A percentile compares a stretch with the other conserved stretches of the same genome.
Conservation (phyloP, 2,797 vertebrate genomes). For the Pseudopleuronectes americanus region DNA sequence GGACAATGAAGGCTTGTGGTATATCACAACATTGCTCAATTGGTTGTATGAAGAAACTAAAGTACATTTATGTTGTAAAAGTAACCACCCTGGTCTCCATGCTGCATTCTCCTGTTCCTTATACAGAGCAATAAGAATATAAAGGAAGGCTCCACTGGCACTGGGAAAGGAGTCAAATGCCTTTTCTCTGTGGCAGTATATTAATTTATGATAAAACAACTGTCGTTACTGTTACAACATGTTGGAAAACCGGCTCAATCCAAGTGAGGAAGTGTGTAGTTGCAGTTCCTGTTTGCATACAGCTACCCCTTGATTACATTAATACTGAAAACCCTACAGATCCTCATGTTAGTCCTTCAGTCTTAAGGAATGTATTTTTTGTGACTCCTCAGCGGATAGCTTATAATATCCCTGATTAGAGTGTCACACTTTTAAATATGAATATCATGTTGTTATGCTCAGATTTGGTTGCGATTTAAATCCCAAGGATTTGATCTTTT, state of each 20-base stretch:
- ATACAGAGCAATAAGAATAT: no score
- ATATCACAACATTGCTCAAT: no score
- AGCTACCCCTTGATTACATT: neutral
- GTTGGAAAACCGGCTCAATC: neutral
- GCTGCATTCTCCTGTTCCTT: no score
- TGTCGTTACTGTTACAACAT: neutral
- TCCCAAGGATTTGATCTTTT: no score
- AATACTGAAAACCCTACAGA: neutral
- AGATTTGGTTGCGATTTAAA: no score
- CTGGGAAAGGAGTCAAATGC: no score
- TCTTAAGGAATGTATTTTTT: neutral
- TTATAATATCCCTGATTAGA: neutral
- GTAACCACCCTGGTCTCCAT: no score
- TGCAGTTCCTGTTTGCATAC: neutral
- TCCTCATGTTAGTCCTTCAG: neutral
- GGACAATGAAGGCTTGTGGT: no score
- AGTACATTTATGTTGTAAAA: no score
- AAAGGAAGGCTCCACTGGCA: no score
- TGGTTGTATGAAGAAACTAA: no score
- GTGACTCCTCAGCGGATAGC: neutral
- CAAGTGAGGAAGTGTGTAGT: neutral
- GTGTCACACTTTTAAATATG: neutral
- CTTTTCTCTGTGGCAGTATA: neutral
- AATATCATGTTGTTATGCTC: no score
- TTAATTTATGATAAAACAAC: neutral